Evolutionary conservation across 2,888 invertebrate genomes (phyloP).

Genomic region (Azorinus chamasolen): DNA sequence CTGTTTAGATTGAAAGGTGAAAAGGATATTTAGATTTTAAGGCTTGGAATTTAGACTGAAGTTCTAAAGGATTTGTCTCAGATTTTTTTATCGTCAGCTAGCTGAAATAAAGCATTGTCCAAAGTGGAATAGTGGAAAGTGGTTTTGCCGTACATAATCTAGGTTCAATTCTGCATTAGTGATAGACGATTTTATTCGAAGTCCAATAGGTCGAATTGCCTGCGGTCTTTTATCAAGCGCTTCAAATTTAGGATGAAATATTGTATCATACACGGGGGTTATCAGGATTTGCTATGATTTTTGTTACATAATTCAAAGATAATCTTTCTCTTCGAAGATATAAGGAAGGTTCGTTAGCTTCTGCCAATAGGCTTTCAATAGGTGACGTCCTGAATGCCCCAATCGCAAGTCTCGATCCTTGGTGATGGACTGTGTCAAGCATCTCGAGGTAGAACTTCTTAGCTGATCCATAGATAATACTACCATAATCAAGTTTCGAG

Average conservation of each 20-base stretch:
- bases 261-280: constrained; percentile 11
- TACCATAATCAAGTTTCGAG: constrained; percentile 54
- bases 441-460: constrained; percentile 33
- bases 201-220: constrained; percentile 12
- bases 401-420: constrained; percentile 37
- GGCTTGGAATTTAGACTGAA: constrained; percentile 9
- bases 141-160: constrained; percentile 1
- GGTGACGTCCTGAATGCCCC: constrained; percentile 50
- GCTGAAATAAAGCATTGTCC: constrained; percentile 7
- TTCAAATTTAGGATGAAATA: constrained; percentile 1
- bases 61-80: constrained; percentile 2
- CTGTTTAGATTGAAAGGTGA: constrained; percentile 17
- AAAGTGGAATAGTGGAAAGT: not conserved
- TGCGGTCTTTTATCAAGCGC: not conserved
- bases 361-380: constrained; percentile 33
- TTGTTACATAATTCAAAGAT: constrained; percentile 14
- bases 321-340: constrained; percentile 6
- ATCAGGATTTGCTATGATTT: constrained; percentile 7
- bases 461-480: constrained; percentile 49
- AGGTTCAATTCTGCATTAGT: constrained; percentile 1
- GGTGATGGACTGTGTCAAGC: constrained; percentile 53
- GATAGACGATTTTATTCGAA: constrained; percentile 7
- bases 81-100: constrained; percentile 15
- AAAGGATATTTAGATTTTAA: not conserved
- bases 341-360: constrained; percentile 35